Evolutionary conservation across 2,888 invertebrate species (phyloP).

Genomic region (Nomada ferruginata): DNA sequence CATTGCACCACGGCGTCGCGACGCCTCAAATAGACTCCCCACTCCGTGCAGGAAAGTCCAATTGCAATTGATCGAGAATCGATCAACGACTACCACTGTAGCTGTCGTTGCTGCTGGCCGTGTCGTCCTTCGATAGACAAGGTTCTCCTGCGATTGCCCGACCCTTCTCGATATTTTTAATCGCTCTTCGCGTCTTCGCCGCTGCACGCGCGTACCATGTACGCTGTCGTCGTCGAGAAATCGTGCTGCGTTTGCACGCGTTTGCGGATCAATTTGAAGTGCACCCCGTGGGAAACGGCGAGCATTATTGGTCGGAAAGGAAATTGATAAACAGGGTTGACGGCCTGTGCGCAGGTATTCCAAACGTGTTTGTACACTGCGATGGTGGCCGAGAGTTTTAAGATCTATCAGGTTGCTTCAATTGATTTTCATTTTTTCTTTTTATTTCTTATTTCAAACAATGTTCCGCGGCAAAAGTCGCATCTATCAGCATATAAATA

Average conservation of each 20-base stretch:
- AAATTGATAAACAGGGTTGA: too few species aligned
- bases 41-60: conserved; percentile 70
- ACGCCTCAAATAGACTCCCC: conserved; percentile 83
- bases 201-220: not conserved
- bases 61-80: conserved; percentile 79
- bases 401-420: not conserved
- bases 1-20: conserved; percentile 74
- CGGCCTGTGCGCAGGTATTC: too few species aligned
- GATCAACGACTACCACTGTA: conserved; percentile 50
- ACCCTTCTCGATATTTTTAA: conserved; percentile 23
- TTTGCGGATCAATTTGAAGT: not conserved
- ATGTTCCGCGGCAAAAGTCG: conserved; percentile 38
- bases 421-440: not conserved
- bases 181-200: conserved; percentile 3
- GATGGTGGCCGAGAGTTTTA: too few species aligned
- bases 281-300: too few species aligned
- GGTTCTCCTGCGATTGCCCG: not conserved
- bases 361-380: too few species aligned
- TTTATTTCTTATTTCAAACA: conserved; percentile 36
- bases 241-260: not conserved
- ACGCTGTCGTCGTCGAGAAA: not conserved
- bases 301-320: not conserved
- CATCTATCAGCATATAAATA: conserved; percentile 41
- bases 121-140: conserved; percentile 8
- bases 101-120: not conserved